A percentile compares a stretch with the other conserved stretches of the same genome.
Evolutionary conservation across 1,140 invertebrate genomes (phyloP).

Genomic region (Drosophila littoralis): DNA sequence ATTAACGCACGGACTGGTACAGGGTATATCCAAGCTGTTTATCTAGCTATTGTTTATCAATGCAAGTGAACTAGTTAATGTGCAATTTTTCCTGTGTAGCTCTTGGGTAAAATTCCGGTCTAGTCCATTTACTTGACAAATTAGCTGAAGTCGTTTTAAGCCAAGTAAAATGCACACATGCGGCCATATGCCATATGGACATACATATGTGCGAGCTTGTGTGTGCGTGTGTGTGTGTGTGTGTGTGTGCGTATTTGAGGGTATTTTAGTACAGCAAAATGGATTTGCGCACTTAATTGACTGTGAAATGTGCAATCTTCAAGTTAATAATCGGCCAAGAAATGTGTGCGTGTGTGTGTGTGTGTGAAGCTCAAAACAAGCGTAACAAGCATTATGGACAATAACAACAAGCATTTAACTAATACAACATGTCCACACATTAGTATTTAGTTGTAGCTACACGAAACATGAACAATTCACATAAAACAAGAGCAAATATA

Average conservation of each 20-base stretch:
- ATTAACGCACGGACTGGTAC: not conserved
- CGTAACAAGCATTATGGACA: slow-evolving; percentile 23
- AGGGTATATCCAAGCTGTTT: not conserved
- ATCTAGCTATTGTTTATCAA: not conserved
- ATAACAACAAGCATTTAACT: slow-evolving; percentile 36
- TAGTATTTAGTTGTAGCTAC: not conserved
- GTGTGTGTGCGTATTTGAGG: not conserved
- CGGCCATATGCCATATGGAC: not conserved
- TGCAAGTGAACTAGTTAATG: not conserved
- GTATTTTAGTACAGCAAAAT: slow-evolving; percentile 24
- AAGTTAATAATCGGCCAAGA: slow-evolving; percentile 52
- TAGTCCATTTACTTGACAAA: not conserved
- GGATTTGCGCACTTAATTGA: slow-evolving; percentile 48
- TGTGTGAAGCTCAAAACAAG: slow-evolving; percentile 25
- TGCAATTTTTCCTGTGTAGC: not conserved
- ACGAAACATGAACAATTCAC: slow-evolving; percentile 9
- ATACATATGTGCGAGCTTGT: not conserved
- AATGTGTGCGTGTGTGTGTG: slow-evolving; percentile 6
- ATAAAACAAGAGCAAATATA: not conserved
- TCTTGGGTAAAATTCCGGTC: slow-evolving; percentile 1
- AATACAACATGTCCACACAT: slow-evolving; percentile 24
- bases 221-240: not conserved
- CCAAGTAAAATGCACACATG: not conserved
- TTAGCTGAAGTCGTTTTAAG: slow-evolving; percentile 9
- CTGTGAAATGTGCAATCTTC: slow-evolving; percentile 56